Evolutionary conservation across 2,888 invertebrate species (phyloP), one percentile per base, ranked within the genome.

Genomic region (Acanthoscelides obtectus): DNA sequence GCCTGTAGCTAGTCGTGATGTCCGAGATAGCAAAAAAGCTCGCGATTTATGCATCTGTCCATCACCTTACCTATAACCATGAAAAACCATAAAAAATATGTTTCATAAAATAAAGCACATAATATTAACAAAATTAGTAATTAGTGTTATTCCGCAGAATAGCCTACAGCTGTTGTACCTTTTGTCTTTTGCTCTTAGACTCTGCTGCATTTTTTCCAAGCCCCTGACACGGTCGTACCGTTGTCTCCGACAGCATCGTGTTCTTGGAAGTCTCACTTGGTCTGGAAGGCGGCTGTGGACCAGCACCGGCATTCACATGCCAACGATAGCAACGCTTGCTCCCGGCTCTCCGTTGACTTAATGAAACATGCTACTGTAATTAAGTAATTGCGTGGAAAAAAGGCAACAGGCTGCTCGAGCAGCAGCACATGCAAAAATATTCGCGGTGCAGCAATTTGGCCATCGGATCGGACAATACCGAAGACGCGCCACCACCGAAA

Each of bases 341-440:
- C 45, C 17, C 45, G 17, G 17, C 12, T 45, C 45, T 66, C 64
- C 71, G 75, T 75, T 78, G 80, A 80, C 79, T 80, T 80, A 80
- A 80, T 80, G 79, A 77, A 80, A 79, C 80, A 80, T 79, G 78
- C 77, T 76, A 73, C 73, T 69, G 79, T 80, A 80, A 80, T 80
- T 80, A 80, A 80, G 80, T 79, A 79, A 80, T 80, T 79, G 80
- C 74, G 71, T 71, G 70, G 73, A 77, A 78, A 78, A 78, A 77
- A 45, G 45, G 45, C 45, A 45, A 8, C 25, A 25, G 45, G 45
- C 45, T 45, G 45, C 45, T 45, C 45, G 45, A 45, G 45, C 45
- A 45, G 45, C 72, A 72, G 21, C 73, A 72, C 74, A 73, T 71
- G 76, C 75, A 75, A 75, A 76, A 77, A 77, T 74, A 72, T 21